Evolutionary conservation across 2,797 vertebrate genomes (phyloP), one percentile per base, ranked within the genome.

Genomic region (Chloroceryle amazona): DNA sequence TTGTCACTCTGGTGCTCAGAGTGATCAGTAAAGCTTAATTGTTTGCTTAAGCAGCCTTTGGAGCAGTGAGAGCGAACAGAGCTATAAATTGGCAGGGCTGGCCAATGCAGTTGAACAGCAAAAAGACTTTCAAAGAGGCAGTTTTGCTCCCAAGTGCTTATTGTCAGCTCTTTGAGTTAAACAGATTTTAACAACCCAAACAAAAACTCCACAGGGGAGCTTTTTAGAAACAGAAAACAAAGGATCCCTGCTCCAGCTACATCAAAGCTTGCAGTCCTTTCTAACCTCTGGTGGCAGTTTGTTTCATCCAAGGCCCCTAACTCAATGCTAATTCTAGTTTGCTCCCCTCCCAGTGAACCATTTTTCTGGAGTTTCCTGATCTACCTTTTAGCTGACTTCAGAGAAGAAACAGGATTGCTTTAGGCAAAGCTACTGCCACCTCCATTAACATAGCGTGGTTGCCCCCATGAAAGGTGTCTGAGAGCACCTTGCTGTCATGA

Each of bases 111-210:
- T 39, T 83, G 76, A 93, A 66, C 81, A 66, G 95, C 81, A 95
- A 92, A 97, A 95, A 91, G 90, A 86, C 86, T 97, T 95, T 90
- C 92, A 96, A 91, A 96, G 82, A 94, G 91, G 67, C 16, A 54
- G 81, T 89, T 92, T 93, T 89, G 84, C 62, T 97, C 91, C 92
- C 93, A 93, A 93, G 95, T 90, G 89, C 89, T 94, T 95, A 81
- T 90, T 92, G 91, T 95, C 93, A 92, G 88, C 79, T 94, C 68
- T 94, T 96, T 93, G 91, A 94, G 94, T 95, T 92, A 96, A 97
- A 97, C 78, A 95, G 95, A 96, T 93, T 96, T 96, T 95, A 97
- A 96, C 94, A 97, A 91, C 87, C 85, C 94, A 95, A 97, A 97
- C 93, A 96, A 96, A 96, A 96, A 83, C 73, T 95, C 85, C 95